Conservation (phyloP, 2,888 invertebrate species). For the Pristionchus japonicus region DNA sequence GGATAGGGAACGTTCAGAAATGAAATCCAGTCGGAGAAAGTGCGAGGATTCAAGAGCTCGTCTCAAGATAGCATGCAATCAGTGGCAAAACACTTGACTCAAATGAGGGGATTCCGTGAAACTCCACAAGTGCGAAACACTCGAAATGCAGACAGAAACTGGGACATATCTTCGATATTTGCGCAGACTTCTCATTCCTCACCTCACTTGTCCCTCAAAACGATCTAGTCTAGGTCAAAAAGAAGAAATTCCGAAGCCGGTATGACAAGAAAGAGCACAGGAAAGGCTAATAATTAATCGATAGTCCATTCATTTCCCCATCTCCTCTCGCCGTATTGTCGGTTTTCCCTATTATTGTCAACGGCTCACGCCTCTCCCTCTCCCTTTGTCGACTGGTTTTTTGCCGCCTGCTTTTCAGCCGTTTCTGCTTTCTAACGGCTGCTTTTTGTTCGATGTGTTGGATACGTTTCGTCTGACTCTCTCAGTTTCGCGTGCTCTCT, state of each 20-base stretch:
- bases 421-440: background rate
- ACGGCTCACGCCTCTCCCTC: background rate
- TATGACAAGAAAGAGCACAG: background rate
- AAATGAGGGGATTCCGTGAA: too few species aligned
- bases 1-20: background rate
- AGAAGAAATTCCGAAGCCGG: too few species aligned
- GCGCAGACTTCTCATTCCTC: too few species aligned
- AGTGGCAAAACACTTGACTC: too few species aligned
- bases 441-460: background rate
- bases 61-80: too few species aligned
- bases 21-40: background rate
- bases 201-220: too few species aligned
- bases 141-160: too few species aligned
- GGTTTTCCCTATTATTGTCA: background rate
- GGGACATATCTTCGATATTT: too few species aligned
- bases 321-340: background rate
- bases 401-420: background rate
- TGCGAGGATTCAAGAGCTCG: too few species aligned
- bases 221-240: too few species aligned
- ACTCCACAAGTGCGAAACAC: too few species aligned
- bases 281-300: background rate
- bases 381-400: background rate
- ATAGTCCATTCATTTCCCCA: background rate
- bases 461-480: background rate
- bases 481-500: background rate